Percentiles rank a stretch among this genome's conserved stretches.
phyloP scores from a whole-genome alignment of 2,888 invertebrate genomes.

The Hypomecis punctinalis region DNA sequence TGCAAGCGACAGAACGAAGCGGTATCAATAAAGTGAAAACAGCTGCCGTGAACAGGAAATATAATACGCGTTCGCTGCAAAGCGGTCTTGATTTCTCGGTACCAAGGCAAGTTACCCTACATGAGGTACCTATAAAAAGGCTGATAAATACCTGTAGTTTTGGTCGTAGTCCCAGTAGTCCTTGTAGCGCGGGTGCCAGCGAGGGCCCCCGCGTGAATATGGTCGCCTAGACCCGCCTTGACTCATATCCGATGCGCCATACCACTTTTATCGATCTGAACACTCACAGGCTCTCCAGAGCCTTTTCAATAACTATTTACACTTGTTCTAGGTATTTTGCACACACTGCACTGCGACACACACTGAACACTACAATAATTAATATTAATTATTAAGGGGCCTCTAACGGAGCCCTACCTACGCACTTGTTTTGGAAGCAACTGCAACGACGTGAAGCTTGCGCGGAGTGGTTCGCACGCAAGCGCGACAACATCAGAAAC shows the following conservation, averaged over 20 bases:
- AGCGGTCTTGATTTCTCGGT: background rate
- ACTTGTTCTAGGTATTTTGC: conserved; percentile 39
- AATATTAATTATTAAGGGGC: conserved; percentile 50
- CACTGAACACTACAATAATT: conserved; percentile 32
- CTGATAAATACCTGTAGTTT: conserved; percentile 67
- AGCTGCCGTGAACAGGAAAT: background rate
- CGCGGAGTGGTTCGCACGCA: conserved; percentile 63
- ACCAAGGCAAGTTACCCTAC: conserved; percentile 29
- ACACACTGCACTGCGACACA: conserved; percentile 69
- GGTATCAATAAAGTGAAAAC: background rate
- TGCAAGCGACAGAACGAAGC: background rate
- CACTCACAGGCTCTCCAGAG: conserved; percentile 52
- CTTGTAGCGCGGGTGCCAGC: conserved; percentile 82
- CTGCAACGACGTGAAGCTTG: conserved; percentile 72
- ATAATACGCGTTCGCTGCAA: background rate
- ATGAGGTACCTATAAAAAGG: background rate
- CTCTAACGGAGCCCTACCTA: conserved; percentile 62
- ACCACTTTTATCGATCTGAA: conserved; percentile 71
- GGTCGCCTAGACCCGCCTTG: conserved; percentile 79
- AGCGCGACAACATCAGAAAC: conserved; percentile 62
- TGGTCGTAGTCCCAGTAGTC: conserved; percentile 83
- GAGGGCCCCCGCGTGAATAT: conserved; percentile 79
- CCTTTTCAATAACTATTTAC: conserved; percentile 47
- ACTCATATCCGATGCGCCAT: conserved; percentile 78
- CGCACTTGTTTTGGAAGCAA: conserved; percentile 63